Evolutionary conservation across 2,113 vertebrate genomes (phyloP), one percentile per base, ranked within the genome.

Genomic region (Ochotona princeps): DNA sequence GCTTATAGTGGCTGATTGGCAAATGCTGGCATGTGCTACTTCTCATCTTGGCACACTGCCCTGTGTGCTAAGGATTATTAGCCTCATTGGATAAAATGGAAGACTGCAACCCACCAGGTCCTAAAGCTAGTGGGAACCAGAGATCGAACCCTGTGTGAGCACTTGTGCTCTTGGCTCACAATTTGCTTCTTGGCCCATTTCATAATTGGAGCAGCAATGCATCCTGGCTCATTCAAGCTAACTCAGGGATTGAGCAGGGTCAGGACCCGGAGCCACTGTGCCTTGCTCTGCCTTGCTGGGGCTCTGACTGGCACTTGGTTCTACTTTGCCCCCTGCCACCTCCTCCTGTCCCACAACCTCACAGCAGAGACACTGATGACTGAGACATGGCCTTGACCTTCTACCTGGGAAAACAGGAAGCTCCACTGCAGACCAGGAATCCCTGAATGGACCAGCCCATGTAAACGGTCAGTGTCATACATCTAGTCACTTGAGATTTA

Each of bases 401-500:
- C 60, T 69, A 54, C 69, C 25, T 70, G 84, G 79, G 70, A 60
- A 57, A 93, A 72, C 23, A 8, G 54, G 57, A 54, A 87, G 13
- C 44, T 44, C 7, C 89, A 17, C 11, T 65, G n/a, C 5, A 54
- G 80, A 54, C 20, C 70, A 26, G 20, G 57, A 67, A 38, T 9
- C 44, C 32, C 47, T n/a, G 35, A 20, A 30, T n/a, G 66, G 49
- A 14, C 92, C 72, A 92, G 63, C 63, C n/a, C 49, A 25, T 26
- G 89, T 44, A 28, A 76, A 35, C 23, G 49, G 26, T n/a, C 72
- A 61, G 44, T 47, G 49, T 44, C 70, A 51, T 9, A 57, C 57
- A 75, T 38, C 32, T 30, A 85, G 18, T 25, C 51, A 51, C 92
- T 92, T 35, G 60, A 91, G 54, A 92, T 70, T 18, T 78, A 83